These are phyloP conservation scores for Bergia sp. DNA, from an alignment of 92 coral and sea anemone species.

Conservation along the genomic window DNA sequence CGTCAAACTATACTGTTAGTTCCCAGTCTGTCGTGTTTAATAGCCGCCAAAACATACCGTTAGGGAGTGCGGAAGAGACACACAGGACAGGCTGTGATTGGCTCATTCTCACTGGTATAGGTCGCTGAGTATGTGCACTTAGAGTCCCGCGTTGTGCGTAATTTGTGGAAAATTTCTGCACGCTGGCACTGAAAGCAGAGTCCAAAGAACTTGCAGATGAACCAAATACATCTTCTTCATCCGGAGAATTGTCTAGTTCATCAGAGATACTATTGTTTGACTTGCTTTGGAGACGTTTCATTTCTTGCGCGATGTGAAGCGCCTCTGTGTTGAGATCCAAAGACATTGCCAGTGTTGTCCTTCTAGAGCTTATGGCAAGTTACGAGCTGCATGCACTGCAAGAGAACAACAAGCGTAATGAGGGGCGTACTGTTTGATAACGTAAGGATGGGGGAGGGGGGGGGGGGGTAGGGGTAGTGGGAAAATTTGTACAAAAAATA, in stretches of 20 bases:
- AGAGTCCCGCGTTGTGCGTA: neutral
- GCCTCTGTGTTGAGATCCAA: neutral
- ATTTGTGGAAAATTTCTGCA: neutral
- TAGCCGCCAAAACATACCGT: neutral
- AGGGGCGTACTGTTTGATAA: too few species aligned
- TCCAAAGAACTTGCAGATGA: constrained; percentile 19
- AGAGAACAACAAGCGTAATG: too few species aligned
- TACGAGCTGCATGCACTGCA: neutral
- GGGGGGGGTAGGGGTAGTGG: too few species aligned
- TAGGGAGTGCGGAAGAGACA: neutral
- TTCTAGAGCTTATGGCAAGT: neutral
- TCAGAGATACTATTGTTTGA: constrained; percentile 28
- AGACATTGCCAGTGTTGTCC: neutral
- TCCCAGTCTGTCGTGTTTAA: neutral
- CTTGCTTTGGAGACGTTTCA: neutral
- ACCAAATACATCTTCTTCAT: constrained; percentile 3
- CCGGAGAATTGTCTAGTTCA: constrained; percentile 8
- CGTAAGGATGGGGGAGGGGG: too few species aligned
- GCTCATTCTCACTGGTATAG: constrained; percentile 14
- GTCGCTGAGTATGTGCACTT: constrained; percentile 2
- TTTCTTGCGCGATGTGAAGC: neutral
- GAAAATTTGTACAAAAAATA: too few species aligned
- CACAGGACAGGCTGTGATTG: constrained; percentile 21
- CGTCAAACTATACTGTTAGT: neutral
- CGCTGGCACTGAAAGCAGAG: neutral